phyloP scores from a whole-genome alignment of 2,888 invertebrate species.

The Galerucella pusilla region DNA sequence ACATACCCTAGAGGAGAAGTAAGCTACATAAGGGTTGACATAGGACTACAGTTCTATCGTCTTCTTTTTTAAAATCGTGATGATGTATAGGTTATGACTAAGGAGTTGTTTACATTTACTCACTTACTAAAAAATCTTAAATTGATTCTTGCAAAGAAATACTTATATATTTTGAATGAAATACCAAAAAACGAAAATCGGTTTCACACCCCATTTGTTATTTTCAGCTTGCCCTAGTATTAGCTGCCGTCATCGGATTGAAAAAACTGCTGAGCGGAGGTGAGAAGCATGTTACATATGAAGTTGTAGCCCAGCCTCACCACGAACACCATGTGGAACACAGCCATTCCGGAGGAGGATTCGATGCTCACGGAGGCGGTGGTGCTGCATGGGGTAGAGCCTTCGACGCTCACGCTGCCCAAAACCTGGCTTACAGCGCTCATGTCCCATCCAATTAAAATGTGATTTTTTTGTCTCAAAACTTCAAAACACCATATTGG shows the following conservation, averaged over 20 bases:
- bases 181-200: too few relatives aligned
- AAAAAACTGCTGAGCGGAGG: constrained; percentile 84
- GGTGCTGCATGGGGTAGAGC: constrained; percentile 73
- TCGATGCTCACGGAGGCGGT: constrained; percentile 50
- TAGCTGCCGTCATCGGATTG: constrained; percentile 83
- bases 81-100: too few relatives aligned
- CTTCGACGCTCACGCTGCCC: constrained; percentile 65
- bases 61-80: too few relatives aligned
- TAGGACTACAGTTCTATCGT: too few relatives aligned
- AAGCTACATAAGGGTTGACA: too few relatives aligned
- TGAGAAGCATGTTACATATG: constrained; percentile 79
- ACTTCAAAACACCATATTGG: constrained; percentile 59
- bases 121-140: too few relatives aligned
- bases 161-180: too few relatives aligned
- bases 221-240: constrained; percentile 75
- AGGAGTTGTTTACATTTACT: too few relatives aligned
- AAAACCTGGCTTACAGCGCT: constrained; percentile 73
- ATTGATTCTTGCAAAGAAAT: too few relatives aligned
- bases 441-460: constrained; percentile 66
- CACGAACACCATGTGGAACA: constrained; percentile 66
- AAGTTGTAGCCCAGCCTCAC: constrained; percentile 79
- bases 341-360: constrained; percentile 57
- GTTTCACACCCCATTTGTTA: constrained; percentile 8
- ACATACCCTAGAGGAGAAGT: too few relatives aligned
- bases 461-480: constrained; percentile 31